A percentile compares a stretch with the other conserved stretches of the same genome.
Conservation (phyloP, 2,797 vertebrate species). For the Poeciliopsis gracilis region DNA sequence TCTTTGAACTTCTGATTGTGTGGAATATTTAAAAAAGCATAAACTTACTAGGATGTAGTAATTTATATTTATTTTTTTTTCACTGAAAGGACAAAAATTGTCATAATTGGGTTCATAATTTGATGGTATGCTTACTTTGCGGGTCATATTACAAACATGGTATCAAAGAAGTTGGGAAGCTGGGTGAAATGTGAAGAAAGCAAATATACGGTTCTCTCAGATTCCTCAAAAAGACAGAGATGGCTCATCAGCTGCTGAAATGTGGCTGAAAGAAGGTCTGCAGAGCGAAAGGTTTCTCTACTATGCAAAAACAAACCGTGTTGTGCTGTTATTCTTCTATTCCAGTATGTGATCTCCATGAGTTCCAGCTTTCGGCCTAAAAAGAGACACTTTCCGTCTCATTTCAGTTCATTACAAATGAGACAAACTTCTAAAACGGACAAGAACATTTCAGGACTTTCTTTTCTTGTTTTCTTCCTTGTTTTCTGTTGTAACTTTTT, state of each 20-base stretch:
- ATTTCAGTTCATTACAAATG: background rate
- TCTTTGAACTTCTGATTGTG: slow-evolving; percentile 60
- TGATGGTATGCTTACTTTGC: slow-evolving; percentile 25
- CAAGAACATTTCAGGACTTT: background rate
- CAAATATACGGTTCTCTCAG: background rate
- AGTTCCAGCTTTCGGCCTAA: background rate
- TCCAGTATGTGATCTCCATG: background rate
- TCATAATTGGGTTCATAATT: slow-evolving; percentile 19
- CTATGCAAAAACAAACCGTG: background rate
- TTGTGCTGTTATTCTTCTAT: background rate
- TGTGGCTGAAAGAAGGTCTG: background rate
- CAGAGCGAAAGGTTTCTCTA: background rate
- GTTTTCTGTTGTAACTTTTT: background rate
- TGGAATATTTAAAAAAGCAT: slow-evolving; percentile 72
- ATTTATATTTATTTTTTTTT: slow-evolving; percentile 76
- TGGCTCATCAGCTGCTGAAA: background rate
- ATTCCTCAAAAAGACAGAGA: background rate
- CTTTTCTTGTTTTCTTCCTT: background rate
- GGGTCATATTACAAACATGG: slow-evolving; percentile 5
- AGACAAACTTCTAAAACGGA: background rate
- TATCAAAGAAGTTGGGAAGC: background rate
- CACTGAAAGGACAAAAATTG: slow-evolving; percentile 26
- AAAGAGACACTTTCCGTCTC: background rate
- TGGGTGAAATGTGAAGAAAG: background rate
- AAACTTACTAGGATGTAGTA: slow-evolving; percentile 35